Evolutionary conservation across 2,797 vertebrate species (phyloP), one percentile per base, ranked within the genome.

Genomic region (Synaphobranchus kaupii): DNA sequence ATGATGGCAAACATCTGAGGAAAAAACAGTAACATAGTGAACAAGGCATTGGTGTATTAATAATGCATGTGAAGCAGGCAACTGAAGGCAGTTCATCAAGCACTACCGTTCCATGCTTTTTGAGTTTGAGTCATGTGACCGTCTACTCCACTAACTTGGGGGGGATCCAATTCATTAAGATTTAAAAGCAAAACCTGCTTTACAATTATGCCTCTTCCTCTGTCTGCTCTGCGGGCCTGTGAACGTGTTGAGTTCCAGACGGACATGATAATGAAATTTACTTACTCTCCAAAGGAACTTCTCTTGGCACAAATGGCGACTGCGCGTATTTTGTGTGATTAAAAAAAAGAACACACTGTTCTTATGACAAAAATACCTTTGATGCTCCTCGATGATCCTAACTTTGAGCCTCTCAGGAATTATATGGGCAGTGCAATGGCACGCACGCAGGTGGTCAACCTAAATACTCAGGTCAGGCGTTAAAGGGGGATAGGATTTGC

Each of bases 41-140:
- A 3, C 15, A 13, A 44, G 44, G 71, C 34, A 39, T 22, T 20
- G 9, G 10, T 71, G 31, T 12, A 1, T 44, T 76, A 39, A 39
- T 76, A 76, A 76, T 39, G 34, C 71, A 76, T 76, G 71, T 76
- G 13, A 44, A 22, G 13, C 31, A 76, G 31, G 44, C 5, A 10
- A 76, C 31, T 39, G 31, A 34, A 39, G 91, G 89, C 90, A 93
- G 48, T 56, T 58, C 68, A 20, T 58, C 56, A n/a, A 4, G 25
- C 31, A 44, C 12, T n/a, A 63, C 76, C 28, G 54, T 58, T 20
- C 44, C 17, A 25, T 50, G 22, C 44, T 56, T 52, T 63, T 39
- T 63, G n/a, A 25, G 28, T 22, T 28, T 39, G 39, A 39, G 39
- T 52, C 48, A n/a, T 80, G 56, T 63, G 73, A 60, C 87, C 80